Evolutionary conservation across 92 coral and sea anemone species (phyloP).

Genomic region (Zoanthus gigantus): DNA sequence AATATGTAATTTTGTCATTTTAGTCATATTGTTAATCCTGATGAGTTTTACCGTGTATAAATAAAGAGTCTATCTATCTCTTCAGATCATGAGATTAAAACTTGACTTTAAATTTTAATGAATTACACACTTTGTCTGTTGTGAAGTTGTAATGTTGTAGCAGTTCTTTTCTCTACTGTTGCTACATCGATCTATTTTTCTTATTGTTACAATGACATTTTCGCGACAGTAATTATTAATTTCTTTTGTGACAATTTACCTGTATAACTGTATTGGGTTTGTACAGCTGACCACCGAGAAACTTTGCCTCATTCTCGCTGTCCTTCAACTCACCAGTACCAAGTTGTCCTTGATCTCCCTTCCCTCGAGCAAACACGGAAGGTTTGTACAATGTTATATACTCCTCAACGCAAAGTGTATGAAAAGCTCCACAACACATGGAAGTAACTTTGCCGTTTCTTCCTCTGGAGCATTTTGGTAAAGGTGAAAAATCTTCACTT

Average conservation of each 20-base stretch:
- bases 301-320: background rate
- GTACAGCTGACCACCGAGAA: background rate
- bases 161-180: background rate
- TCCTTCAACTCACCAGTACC: constrained; percentile 52
- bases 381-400: constrained; percentile 26
- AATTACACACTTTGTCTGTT: too few relatives aligned
- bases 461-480: constrained; percentile 50
- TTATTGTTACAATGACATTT: background rate
- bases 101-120: too few relatives aligned
- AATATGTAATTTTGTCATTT: too few relatives aligned
- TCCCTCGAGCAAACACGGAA: constrained; percentile 69
- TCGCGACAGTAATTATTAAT: background rate
- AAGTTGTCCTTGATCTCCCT: constrained; percentile 67
- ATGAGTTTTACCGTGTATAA: too few relatives aligned
- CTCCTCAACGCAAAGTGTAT: constrained; percentile 60
- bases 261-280: background rate
- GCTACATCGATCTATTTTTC: background rate
- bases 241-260: background rate
- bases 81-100: too few relatives aligned
- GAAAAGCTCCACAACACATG: constrained; percentile 75
- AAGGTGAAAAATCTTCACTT: constrained; percentile 9
- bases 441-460: constrained; percentile 53
- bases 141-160: too few relatives aligned
- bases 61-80: too few relatives aligned
- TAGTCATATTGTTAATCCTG: too few relatives aligned